Percentiles rank a stretch among this genome's conserved stretches.
phyloP scores from a whole-genome alignment of 2,888 invertebrate genomes.

The Aphodius sticticus region DNA sequence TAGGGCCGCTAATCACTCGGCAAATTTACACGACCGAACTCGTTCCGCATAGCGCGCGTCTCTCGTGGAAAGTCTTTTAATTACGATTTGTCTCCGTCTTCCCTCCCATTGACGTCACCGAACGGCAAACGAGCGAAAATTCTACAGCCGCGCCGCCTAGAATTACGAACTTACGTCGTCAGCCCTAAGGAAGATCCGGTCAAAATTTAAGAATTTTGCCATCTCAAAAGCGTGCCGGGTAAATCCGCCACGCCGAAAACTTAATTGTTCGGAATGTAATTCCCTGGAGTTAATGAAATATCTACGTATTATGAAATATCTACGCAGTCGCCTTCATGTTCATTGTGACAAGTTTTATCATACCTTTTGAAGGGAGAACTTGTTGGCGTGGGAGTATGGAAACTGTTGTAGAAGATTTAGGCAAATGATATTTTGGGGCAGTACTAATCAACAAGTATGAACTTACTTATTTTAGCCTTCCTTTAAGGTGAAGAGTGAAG shows the following conservation, averaged over 20 bases:
- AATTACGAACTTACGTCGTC: background rate
- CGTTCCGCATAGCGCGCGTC: background rate
- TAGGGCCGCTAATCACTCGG: background rate
- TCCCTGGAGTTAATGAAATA: background rate
- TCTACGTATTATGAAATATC: background rate
- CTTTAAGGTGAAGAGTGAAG: too few species aligned
- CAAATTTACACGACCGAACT: background rate
- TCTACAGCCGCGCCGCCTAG: background rate
- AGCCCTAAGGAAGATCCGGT: background rate
- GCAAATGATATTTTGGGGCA: too few species aligned
- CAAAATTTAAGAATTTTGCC: background rate
- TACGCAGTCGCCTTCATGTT: background rate
- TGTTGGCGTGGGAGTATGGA: too few species aligned
- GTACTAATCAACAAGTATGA: too few species aligned
- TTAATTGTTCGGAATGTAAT: background rate
- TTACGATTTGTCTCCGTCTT: slow-evolving; percentile 4
- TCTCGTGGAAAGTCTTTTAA: background rate
- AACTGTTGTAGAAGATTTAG: too few species aligned
- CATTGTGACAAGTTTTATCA: too few species aligned
- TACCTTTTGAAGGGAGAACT: too few species aligned
- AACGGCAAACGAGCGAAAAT: background rate
- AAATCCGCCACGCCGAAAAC: background rate
- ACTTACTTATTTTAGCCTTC: too few species aligned
- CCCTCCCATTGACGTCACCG: background rate
- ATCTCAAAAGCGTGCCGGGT: background rate